Base-by-base conservation (phyloP, 1,140 invertebrate genomes). In the Armadillidium nasatum region DNA sequence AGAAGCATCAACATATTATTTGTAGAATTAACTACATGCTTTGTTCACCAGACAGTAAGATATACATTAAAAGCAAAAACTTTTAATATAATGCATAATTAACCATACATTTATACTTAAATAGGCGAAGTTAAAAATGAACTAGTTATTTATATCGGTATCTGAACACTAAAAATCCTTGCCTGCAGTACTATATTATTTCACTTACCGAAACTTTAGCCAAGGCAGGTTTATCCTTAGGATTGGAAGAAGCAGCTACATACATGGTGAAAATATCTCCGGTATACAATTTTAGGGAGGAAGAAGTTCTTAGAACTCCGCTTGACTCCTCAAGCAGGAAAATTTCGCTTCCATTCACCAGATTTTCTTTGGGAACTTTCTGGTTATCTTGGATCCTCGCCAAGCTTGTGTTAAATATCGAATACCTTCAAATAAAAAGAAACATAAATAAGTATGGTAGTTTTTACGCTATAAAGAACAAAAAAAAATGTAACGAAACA, bases 301-400 rank as follows among this genome's bases (percentile, higher is more conserved):
- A 88, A 21, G 88, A 89, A 0, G 91, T 92, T 60, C 88, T 87
- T 13, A 93, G 80, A 76, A 91, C 89, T 0, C 91, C 92, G 0
- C 89, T 90, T 10, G 85, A 81, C 60, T 88, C 86, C 81, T 92
- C 89, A 0, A 93, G 79, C 1, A 85, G 82, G 81, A 90, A 87
- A 22, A 87, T 83, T 82, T 87, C 81, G n/a, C 71, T 78, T 4
- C 68, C 74, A 73, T 81, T 76, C 23, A 81, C 77, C 50, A 79
- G 74, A 23, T 73, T 77, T 82, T 76, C 85, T 83, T 73, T 88
- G 81, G 72, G 73, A n/a, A 78, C 33, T 77, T 73, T 69, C 0
- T 76, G 78, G 21, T 71, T 79, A 33, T 81, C 75, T 46, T 77
- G 73, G 44, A 76, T 76, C 69, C 77, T 75, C 10, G 75, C 76